A percentile compares a stretch with the other conserved stretches of the same genome.
Evolutionary conservation across 1,140 invertebrate species (phyloP).

Genomic region (Halictus rubicundus): DNA sequence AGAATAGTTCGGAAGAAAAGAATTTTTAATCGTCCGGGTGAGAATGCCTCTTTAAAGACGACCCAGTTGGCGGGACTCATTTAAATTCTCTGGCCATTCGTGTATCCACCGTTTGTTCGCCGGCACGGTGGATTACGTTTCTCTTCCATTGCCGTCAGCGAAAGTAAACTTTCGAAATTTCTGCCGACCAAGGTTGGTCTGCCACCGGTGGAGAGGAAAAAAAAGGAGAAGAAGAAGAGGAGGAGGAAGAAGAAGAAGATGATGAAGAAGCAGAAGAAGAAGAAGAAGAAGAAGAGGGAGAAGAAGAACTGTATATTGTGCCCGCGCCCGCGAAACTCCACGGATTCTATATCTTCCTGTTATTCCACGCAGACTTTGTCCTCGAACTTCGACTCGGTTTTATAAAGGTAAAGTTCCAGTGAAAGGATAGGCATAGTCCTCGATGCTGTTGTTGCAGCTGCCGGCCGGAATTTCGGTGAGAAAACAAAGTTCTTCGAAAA

Average conservation of each 20-base stretch:
- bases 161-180: constrained; percentile 59
- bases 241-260: neutral
- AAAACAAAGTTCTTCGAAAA: constrained; percentile 66
- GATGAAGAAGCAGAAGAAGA: neutral
- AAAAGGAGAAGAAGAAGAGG: constrained; percentile 2
- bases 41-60: neutral
- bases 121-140: neutral
- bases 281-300: constrained; percentile 3
- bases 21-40: neutral
- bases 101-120: neutral
- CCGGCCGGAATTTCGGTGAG: constrained; percentile 63
- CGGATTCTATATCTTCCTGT: constrained; percentile 53
- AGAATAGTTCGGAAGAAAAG: neutral
- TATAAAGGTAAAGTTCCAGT: constrained; percentile 63
- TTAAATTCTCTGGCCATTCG: constrained; percentile 4
- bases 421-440: constrained; percentile 54
- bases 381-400: constrained; percentile 52
- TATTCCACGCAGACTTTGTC: constrained; percentile 56
- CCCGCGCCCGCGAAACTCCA: constrained; percentile 25
- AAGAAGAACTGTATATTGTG: constrained; percentile 9
- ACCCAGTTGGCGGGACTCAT: neutral
- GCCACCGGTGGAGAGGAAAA: neutral
- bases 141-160: constrained; percentile 30
- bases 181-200: constrained; percentile 27
- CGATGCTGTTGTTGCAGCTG: constrained; percentile 67